phyloP scores from a whole-genome alignment of 2,888 invertebrate genomes.

The Oscheius onirici region DNA sequence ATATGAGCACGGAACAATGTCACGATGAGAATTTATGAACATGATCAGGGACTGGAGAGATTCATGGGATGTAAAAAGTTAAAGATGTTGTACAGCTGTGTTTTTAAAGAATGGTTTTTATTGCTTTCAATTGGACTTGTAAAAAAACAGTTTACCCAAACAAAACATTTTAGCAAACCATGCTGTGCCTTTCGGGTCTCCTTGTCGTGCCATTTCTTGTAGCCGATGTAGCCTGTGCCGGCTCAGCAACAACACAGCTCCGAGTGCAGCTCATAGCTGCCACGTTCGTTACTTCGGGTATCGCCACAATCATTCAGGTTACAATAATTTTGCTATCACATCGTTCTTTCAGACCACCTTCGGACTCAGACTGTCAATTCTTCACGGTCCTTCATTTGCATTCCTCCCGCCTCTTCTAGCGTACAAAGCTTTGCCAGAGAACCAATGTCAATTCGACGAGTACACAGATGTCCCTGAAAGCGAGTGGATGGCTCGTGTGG shows the following conservation, averaged over 20 bases:
- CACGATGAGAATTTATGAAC: no score
- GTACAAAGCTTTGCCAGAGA: conserved; percentile 51
- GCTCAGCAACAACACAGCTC: conserved; percentile 49
- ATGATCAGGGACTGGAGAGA: no score
- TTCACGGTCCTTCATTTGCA: conserved; percentile 69
- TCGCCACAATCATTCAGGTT: conserved; percentile 63
- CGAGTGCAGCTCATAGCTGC: conserved; percentile 62
- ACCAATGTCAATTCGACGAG: conserved; percentile 49
- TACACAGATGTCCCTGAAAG: conserved; percentile 57
- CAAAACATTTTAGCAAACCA: conserved; percentile 57
- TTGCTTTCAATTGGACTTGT: not conserved
- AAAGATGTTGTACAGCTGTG: no score
- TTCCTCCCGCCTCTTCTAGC: conserved; percentile 66
- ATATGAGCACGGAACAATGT: no score
- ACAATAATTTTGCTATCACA: not conserved
- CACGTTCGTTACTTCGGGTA: conserved; percentile 64
- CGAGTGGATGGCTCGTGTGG: conserved; percentile 49
- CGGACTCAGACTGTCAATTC: conserved; percentile 65
- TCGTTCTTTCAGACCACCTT: conserved; percentile 43
- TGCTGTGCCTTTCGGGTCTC: conserved; percentile 64
- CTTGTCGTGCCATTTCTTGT: conserved; percentile 62
- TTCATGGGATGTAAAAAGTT: not conserved
- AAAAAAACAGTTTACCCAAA: not conserved
- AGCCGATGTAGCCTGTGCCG: conserved; percentile 60
- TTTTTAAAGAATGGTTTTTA: no score